These are phyloP conservation scores for Odontomachus brunneus DNA, from an alignment of 1,140 invertebrate genomes.

Conservation along the genomic window DNA sequence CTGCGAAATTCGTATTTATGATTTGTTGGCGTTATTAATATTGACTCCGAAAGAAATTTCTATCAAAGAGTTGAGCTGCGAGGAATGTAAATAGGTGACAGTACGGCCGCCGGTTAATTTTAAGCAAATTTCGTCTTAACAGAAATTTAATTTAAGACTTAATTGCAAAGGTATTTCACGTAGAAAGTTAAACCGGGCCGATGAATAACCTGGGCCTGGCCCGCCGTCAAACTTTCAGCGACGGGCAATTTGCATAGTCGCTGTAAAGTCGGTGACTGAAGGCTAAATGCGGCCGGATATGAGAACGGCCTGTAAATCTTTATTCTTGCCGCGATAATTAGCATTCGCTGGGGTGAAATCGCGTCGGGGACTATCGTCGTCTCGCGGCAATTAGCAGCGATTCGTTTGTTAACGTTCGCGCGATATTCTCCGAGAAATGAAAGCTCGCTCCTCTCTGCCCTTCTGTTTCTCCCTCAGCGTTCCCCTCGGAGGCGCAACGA, in stretches of 20 bases:
- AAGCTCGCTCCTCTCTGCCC: background rate
- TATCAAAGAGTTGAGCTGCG: no score
- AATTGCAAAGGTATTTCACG: background rate
- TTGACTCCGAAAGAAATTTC: background rate
- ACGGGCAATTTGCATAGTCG: background rate
- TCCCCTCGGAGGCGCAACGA: background rate
- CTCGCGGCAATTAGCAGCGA: background rate
- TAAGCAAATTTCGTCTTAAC: background rate
- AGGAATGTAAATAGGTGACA: background rate
- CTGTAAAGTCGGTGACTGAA: background rate
- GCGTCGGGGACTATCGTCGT: no score
- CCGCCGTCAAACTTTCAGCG: background rate
- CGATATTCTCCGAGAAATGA: constrained; percentile 25
- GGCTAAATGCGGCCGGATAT: background rate
- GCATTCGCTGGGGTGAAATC: no score
- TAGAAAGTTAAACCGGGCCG: background rate
- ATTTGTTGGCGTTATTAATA: background rate
- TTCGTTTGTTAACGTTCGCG: no score
- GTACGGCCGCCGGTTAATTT: background rate
- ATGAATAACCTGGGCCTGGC: background rate
- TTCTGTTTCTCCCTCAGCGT: no score
- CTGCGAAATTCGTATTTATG: background rate
- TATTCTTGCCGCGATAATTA: background rate
- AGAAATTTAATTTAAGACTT: background rate
- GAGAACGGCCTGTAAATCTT: background rate